A percentile compares a stretch with the other conserved stretches of the same genome.
These are phyloP conservation scores for Heteromurus nitidus DNA, from an alignment of 2,888 invertebrate species.

Conservation along the genomic window DNA sequence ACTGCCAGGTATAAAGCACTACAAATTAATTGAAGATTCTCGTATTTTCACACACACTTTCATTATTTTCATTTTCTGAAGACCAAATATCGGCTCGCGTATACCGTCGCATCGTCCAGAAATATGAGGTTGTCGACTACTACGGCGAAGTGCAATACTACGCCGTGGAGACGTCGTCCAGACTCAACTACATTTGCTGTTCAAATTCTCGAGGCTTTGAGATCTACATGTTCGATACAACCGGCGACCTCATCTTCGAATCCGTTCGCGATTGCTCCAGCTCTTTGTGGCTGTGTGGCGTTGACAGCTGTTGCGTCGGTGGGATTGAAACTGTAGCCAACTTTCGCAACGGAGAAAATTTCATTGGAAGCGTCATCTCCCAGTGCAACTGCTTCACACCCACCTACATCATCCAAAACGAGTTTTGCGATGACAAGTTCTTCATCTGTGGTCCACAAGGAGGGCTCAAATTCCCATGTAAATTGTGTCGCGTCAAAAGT, in stretches of 20 bases:
- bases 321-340: constrained; percentile 44
- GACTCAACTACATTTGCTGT: not conserved
- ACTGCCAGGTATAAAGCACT: constrained; percentile 45
- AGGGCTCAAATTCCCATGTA: constrained; percentile 7
- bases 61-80: too few species aligned
- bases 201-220: constrained; percentile 35
- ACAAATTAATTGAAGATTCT: too few species aligned
- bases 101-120: not conserved
- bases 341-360: constrained; percentile 7
- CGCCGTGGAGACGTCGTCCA: constrained; percentile 34
- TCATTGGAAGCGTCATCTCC: constrained; percentile 34
- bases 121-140: constrained; percentile 55
- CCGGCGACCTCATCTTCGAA: constrained; percentile 34
- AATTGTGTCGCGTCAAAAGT: constrained; percentile 24
- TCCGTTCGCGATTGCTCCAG: constrained; percentile 2
- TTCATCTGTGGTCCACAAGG: constrained; percentile 24
- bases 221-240: constrained; percentile 40
- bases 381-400: constrained; percentile 12
- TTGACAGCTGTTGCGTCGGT: constrained; percentile 36
- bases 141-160: constrained; percentile 39
- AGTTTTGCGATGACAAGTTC: constrained; percentile 15
- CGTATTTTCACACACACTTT: too few species aligned
- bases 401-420: constrained; percentile 14
- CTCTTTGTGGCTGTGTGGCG: constrained; percentile 34
- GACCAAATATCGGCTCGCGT: not conserved